Evolutionary conservation across 2,797 vertebrate species (phyloP), one percentile per base, ranked within the genome.

Genomic region (Anolis apletophallus): DNA sequence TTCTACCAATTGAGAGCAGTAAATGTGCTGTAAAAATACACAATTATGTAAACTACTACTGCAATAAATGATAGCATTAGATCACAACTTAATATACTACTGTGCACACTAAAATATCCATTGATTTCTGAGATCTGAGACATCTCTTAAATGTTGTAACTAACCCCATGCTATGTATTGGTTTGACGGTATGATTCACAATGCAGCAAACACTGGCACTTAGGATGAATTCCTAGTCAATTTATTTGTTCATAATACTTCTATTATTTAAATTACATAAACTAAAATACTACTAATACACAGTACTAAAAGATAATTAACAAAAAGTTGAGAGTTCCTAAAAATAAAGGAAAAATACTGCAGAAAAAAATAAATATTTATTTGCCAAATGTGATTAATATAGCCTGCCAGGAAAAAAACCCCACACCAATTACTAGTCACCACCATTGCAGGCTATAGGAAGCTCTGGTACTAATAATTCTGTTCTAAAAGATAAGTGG

Each of bases 381-480:
- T 50, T 36, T 82, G 34, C 13, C 21, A 89, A 29, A 64, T 19
- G 40, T 83, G n/a, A 50, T 10, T 12, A 55, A 0, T 1, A 68
- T 7, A 84, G 55, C 0, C 0, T 40, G 3, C 19, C 19, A 36
- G 85, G 61, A 17, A 4, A 12, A 11, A 6, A n/a, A n/a, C n/a
- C n/a, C n/a, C n/a, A n/a, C 26, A 32, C 10, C n/a, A 88, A 57
- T 9, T 77, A 83, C 21, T 76, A 88, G 74, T 1, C 2, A 81
- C 81, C 90, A 55, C 75, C 77, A 81, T 7, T 64, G 57, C 19
- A 83, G 61, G 14, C 85, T 55, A 82, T 36, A 69, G 54, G 82
- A 36, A 36, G 11, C 26, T 21, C 50, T 71, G 55, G 78, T 81
- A 92, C 88, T 69, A n/a, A 83, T 0, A 1, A 14, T 14, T 14